Base-by-base conservation (phyloP, 2,797 vertebrate genomes). In the Fistularia tabacaria region DNA sequence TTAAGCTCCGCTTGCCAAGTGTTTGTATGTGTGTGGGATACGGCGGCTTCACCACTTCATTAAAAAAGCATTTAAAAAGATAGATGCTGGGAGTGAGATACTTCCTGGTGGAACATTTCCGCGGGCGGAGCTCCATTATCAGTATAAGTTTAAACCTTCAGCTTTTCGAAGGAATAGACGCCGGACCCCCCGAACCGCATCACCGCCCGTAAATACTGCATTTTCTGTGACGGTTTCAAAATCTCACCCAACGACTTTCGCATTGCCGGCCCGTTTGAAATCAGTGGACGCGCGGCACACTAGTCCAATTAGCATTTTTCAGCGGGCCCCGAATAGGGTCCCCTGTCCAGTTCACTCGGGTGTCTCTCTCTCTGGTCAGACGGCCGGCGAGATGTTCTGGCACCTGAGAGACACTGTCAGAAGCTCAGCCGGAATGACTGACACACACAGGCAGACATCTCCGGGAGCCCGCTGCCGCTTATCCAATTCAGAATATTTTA, bases 401-500 rank as follows among this genome's bases (percentile, higher is more conserved):
- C 78, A 77, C 76, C 69, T 60, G 40, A 2, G 73, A 73, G 74
- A 41, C 49, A 65, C 71, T 79, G 80, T 85, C 81, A 83, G 69
- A 77, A 83, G 80, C 48, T 69, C 68, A 73, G 62, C 62, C 57
- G 54, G 56, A 62, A 73, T 70, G 79, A 77, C 77, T 77, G 85
- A 81, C 65, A 67, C 74, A 67, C 74, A 54, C 51, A 38, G 53
- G 63, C 70, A 74, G 66, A 77, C 76, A 55, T 62, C 79, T 82
- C 77, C 69, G 6, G 72, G 69, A 87, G 77, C 79, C 80, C 43
- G 74, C 65, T 12, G 46, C 82, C 76, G 71, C 84, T 82, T 79
- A 83, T 86, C 87, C 80, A 75, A 77, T 77, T 77, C 81, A 61
- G 82, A 86, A 85, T 81, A 86, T 88, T 90, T 86, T 87, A 88